Conservation (phyloP, 1,140 invertebrate genomes). For the Gonatopus flavifemur region DNA sequence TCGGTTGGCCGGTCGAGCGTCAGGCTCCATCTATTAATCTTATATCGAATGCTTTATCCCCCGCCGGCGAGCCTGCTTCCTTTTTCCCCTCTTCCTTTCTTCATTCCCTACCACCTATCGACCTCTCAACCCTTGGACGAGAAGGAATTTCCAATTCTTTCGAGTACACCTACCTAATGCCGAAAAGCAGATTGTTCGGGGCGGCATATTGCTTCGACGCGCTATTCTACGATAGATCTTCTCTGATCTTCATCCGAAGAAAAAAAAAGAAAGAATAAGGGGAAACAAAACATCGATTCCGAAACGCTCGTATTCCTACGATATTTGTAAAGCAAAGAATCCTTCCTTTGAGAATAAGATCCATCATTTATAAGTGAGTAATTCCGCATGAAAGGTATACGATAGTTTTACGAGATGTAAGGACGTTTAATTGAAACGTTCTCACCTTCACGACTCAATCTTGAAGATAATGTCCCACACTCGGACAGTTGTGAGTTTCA, state of each 20-base stretch:
- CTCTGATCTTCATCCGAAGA: no score
- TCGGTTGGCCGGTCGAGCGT: constrained; percentile 31
- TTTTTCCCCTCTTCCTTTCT: constrained; percentile 12
- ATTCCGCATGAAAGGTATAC: no score
- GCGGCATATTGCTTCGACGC: neutral
- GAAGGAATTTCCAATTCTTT: constrained; percentile 57
- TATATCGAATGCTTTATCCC: constrained; percentile 59
- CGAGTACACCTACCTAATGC: constrained; percentile 37
- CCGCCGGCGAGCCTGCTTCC: constrained; percentile 35
- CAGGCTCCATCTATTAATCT: constrained; percentile 57
- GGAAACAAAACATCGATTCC: no score
- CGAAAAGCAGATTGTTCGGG: constrained; percentile 36
- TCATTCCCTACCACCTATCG: neutral
- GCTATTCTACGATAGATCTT: constrained; percentile 10
- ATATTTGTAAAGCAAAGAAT: no score
- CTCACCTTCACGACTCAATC: no score
- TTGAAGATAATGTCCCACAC: no score
- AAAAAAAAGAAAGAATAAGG: no score
- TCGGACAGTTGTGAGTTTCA: neutral
- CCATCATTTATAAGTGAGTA: no score
- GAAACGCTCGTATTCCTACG: no score
- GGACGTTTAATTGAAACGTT: no score
- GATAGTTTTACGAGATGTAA: no score
- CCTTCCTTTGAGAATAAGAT: no score
- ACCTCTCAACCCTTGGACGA: constrained; percentile 44